Percentiles rank a stretch among this genome's conserved stretches.
Evolutionary conservation across 2,888 invertebrate genomes (phyloP).

Genomic region (Drosophila helvetica): DNA sequence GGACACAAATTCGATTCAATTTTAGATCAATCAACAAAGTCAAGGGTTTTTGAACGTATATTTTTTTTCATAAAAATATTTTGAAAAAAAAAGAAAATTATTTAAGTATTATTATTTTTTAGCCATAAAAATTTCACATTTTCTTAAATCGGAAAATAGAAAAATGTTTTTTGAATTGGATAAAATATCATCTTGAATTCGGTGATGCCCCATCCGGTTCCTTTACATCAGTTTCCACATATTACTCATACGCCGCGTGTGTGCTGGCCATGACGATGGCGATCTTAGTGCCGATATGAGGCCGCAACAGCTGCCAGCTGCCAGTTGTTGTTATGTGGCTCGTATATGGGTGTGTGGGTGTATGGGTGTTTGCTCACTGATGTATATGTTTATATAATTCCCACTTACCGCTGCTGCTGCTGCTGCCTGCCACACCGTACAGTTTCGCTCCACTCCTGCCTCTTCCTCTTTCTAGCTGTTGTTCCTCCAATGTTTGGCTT

Average conservation of each 20-base stretch:
- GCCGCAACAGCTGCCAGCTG: slow-evolving; percentile 65
- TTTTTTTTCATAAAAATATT: too few relatives aligned
- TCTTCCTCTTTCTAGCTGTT: slow-evolving; percentile 14
- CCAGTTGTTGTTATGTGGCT: slow-evolving; percentile 10
- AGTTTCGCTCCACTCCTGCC: slow-evolving; percentile 44
- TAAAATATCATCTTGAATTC: too few relatives aligned
- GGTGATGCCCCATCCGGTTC: too few relatives aligned
- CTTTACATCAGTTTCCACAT: background rate
- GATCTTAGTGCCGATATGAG: slow-evolving; percentile 66
- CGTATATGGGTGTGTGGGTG: too few relatives aligned
- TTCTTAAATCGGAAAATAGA: too few relatives aligned
- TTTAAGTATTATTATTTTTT: too few relatives aligned
- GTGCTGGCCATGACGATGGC: slow-evolving; percentile 43
- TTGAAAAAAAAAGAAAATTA: too few relatives aligned
- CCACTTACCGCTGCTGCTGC: slow-evolving; percentile 62
- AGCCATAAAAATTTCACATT: too few relatives aligned
- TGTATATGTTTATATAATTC: slow-evolving; percentile 64
- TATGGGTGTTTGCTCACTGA: slow-evolving; percentile 25
- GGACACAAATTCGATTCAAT: too few relatives aligned
- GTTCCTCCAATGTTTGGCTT: slow-evolving; percentile 64
- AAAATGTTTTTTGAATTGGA: too few relatives aligned
- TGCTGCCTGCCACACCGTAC: slow-evolving; percentile 45
- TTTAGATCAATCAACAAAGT: too few relatives aligned
- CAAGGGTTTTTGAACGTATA: too few relatives aligned
- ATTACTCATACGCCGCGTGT: slow-evolving; percentile 59